Percentiles rank a stretch among this genome's conserved stretches.
Evolutionary conservation across 2,113 vertebrate genomes (phyloP).

Genomic region (Sceloporus tristichus): DNA sequence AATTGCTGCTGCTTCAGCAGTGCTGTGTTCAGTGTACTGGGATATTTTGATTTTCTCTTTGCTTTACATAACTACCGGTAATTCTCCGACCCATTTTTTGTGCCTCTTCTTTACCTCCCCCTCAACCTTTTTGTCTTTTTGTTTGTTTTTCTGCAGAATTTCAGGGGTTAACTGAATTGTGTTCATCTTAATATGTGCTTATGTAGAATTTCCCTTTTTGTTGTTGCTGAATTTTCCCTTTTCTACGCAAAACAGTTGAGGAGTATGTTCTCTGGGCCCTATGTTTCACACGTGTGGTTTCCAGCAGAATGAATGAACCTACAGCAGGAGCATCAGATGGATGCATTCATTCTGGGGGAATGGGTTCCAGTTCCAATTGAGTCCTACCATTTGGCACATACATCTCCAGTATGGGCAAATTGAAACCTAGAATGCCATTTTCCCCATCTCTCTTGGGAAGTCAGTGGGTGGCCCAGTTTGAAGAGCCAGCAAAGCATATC

Average conservation of each 20-base stretch:
- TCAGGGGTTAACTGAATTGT: constrained; percentile 18
- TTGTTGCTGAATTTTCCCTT: constrained; percentile 17
- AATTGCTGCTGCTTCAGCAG: background rate
- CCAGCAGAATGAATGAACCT: background rate
- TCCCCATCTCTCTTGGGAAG: background rate
- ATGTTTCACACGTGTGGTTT: no score
- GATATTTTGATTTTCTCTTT: background rate
- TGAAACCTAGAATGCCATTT: background rate
- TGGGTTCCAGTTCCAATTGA: background rate
- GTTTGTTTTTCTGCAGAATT: background rate
- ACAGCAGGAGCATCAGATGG: background rate
- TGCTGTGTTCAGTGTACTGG: background rate
- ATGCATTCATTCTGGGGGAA: background rate
- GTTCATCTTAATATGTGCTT: background rate
- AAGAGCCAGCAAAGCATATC: background rate
- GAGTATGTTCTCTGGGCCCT: background rate
- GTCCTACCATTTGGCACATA: background rate
- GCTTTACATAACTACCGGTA: background rate
- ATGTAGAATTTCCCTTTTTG: constrained; percentile 8
- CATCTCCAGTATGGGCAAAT: background rate
- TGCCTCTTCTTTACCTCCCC: background rate
- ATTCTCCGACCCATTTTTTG: background rate
- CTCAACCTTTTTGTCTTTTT: background rate
- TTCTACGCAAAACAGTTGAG: background rate
- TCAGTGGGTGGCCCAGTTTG: background rate